A percentile compares a stretch with the other conserved stretches of the same genome.
phyloP scores from a whole-genome alignment of 1,140 invertebrate genomes.

The Hycleus phaleratus region DNA sequence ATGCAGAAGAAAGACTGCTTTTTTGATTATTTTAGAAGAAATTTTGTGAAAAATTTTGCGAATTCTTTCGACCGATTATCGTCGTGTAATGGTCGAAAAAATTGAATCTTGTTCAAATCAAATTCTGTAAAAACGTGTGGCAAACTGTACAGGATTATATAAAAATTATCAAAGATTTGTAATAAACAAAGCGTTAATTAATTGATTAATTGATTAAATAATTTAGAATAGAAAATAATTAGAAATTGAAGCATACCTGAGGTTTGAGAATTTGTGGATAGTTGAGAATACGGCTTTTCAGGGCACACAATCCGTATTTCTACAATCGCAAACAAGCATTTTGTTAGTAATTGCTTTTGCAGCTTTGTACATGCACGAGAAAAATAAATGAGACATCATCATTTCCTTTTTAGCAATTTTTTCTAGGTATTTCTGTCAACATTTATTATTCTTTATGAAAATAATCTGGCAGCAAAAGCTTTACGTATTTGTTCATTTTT shows the following conservation, averaged over 20 bases:
- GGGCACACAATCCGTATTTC: slow-evolving; percentile 43
- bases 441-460: not conserved
- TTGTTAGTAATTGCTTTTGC: slow-evolving; percentile 32
- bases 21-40: not conserved
- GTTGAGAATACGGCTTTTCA: slow-evolving; percentile 40
- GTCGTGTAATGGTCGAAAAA: not conserved
- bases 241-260: slow-evolving; percentile 36
- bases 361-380: slow-evolving; percentile 20
- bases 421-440: not conserved
- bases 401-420: not conserved
- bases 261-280: slow-evolving; percentile 40
- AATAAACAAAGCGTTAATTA: not conserved
- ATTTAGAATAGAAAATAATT: slow-evolving; percentile 2
- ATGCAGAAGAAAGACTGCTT: not conserved
- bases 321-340: slow-evolving; percentile 40
- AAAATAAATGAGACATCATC: not conserved
- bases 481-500: not conserved
- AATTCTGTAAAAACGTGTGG: not conserved
- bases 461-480: slow-evolving; percentile 11
- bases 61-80: not conserved
- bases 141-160: not conserved
- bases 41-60: not conserved
- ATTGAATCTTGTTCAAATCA: not conserved
- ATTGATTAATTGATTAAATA: not conserved
- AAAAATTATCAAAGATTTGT: not conserved